Percentiles rank a stretch among this genome's conserved stretches.
Evolutionary conservation across 2,797 vertebrate species (phyloP).

Genomic region (Bradypodion pumilum): DNA sequence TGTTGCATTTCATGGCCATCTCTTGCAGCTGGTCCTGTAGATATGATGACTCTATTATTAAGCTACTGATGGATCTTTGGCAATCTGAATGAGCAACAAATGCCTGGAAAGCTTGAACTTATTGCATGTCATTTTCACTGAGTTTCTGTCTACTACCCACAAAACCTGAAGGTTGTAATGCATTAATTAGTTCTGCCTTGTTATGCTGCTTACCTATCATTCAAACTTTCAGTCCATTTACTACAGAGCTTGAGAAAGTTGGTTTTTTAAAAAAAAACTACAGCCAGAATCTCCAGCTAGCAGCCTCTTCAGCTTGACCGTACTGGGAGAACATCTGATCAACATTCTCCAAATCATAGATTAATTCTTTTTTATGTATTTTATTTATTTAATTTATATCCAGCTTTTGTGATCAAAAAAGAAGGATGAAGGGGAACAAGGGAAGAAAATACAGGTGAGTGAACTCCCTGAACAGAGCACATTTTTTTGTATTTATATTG

Average conservation of each 20-base stretch:
- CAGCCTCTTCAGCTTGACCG: neutral
- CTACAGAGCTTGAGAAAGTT: neutral
- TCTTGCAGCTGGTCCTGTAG: neutral
- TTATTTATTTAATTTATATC: neutral
- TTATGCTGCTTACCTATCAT: neutral
- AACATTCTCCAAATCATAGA: neutral
- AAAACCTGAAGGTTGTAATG: neutral
- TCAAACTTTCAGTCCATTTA: neutral
- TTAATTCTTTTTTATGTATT: neutral
- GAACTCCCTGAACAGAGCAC: neutral
- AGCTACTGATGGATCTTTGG: neutral
- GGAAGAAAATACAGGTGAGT: neutral
- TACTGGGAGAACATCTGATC: neutral
- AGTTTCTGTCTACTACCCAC: neutral
- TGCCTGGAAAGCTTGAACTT: neutral
- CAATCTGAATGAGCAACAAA: constrained; percentile 1
- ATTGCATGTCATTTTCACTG: neutral
- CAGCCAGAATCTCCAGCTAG: neutral
- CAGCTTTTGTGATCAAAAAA: neutral
- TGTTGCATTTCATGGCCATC: neutral
- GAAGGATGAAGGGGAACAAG: neutral
- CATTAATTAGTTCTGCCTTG: neutral
- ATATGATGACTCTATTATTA: constrained; percentile 5
- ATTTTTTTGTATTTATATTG: neutral
- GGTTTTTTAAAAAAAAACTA: neutral